Evolutionary conservation across 2,888 invertebrate species (phyloP).

Genomic region (Diabrotica balteata): DNA sequence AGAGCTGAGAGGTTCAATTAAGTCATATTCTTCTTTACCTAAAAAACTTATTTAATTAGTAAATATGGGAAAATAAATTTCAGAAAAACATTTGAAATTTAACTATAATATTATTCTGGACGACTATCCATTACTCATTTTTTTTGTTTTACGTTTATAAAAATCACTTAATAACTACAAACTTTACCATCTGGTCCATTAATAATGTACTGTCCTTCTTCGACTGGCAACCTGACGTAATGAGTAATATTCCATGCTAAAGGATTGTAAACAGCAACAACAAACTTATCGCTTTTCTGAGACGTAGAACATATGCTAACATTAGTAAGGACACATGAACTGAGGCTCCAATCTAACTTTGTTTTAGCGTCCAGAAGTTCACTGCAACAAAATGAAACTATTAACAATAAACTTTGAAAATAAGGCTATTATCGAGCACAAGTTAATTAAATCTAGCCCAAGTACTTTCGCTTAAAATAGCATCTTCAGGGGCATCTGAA

Average conservation of each 20-base stretch:
- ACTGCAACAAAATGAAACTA: conserved; percentile 1
- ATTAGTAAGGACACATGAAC: conserved; percentile 73
- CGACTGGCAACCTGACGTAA: conserved; percentile 71
- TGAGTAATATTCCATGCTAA: conserved; percentile 68
- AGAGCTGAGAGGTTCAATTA: conserved; percentile 36
- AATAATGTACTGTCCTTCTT: conserved; percentile 65
- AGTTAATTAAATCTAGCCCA: too few species aligned
- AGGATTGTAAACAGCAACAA: conserved; percentile 79
- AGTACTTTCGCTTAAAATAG: too few species aligned
- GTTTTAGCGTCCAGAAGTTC: conserved; percentile 17
- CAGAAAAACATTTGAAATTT: conserved; percentile 1
- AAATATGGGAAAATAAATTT: neutral
- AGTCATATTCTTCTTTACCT: conserved; percentile 39
- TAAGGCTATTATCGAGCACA: too few species aligned
- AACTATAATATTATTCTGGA: neutral
- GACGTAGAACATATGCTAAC: conserved; percentile 75
- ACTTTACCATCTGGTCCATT: conserved; percentile 66
- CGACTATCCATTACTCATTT: too few species aligned
- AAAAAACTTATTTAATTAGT: conserved; percentile 6
- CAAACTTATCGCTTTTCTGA: conserved; percentile 67
- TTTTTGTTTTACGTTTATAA: too few species aligned
- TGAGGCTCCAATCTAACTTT: conserved; percentile 47
- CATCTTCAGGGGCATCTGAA: too few species aligned
- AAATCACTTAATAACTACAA: neutral
- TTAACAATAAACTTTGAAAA: too few species aligned